Evolutionary conservation across 2,888 invertebrate genomes (phyloP), one percentile per base, ranked within the genome.

Genomic region (Eristalis intricaria): DNA sequence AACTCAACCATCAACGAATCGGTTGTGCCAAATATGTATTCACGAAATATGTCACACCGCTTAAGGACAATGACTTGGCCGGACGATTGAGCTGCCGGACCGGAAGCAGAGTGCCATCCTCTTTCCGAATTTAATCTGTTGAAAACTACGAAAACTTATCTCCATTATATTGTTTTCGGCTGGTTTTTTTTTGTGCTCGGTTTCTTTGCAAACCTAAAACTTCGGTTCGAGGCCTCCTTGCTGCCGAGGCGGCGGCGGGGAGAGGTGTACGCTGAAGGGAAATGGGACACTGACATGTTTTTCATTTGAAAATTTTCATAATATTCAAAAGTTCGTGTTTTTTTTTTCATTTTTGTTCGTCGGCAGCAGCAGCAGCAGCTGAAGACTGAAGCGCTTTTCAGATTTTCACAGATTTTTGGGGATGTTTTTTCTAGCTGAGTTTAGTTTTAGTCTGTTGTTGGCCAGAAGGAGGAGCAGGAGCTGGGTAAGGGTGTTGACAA

Each of bases 201-300:
- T 56, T 73, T 70, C 58, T 73, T 66, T 50, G 50, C 66, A 64
- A 82, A 78, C 70, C 77, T 78, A 70, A 82, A 86, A 86, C 77
- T 86, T 82, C 60, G 60, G 81, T 84, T 80, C 80, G 61, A 66
- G 65, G 80, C 65, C 81, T 56, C 23, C 60, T 50, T 63, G 38
- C 35, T 11, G 13, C 43, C 19, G 43, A 13, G 11, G 11, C 11
- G n/a, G 5, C 3, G n/a, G 11, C 19, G 32, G 19, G 50, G 58
- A 40, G 76, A 81, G 71, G 84, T 85, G 76, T 63, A 81, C 73
- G 69, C 58, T 43, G 58, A 43, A 40, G 35, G 58, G 68, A 85
- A 81, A 73, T 81, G 82, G 82, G 32, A 70, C 82, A 82, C 78
- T 86, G 85, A 82, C 85, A 86, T 86, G 85, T 82, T 86, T 86